Conservation (phyloP, 1,140 invertebrate genomes). For the Lutraria rhynchaena region DNA sequence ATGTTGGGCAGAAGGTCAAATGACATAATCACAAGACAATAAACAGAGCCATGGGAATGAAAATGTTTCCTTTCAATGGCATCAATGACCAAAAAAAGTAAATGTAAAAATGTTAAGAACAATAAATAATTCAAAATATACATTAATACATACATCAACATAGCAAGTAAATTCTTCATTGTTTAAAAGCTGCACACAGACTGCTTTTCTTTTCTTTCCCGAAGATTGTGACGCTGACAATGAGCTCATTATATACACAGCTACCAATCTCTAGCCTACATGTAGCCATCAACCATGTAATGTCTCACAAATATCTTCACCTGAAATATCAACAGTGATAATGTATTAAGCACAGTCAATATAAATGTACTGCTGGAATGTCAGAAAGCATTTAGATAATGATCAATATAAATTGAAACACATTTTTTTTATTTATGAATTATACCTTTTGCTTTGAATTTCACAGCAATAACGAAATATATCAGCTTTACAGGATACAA, state of each 20-base stretch:
- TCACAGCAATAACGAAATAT: too few species aligned
- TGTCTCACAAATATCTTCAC: conserved; percentile 10
- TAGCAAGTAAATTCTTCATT: conserved; percentile 68
- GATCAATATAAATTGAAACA: too few species aligned
- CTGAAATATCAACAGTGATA: too few species aligned
- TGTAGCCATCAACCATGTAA: not conserved
- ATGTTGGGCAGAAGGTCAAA: too few species aligned
- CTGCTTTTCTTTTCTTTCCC: conserved; percentile 74
- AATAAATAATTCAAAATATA: not conserved
- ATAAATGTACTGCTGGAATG: too few species aligned
- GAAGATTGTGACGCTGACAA: conserved; percentile 58
- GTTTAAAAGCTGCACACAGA: conserved; percentile 73
- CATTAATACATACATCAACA: conserved; percentile 75
- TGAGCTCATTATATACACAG: conserved; percentile 63
- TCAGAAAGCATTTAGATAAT: too few species aligned
- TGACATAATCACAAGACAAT: too few species aligned
- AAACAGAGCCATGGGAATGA: not conserved
- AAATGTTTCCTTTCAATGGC: not conserved
- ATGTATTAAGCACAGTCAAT: too few species aligned
- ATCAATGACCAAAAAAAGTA: not conserved
- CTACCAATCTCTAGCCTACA: conserved; percentile 6
- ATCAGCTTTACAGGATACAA: too few species aligned
- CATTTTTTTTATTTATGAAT: too few species aligned
- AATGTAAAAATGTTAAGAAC: not conserved
- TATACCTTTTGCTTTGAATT: too few species aligned